Percentiles rank a stretch among this genome's conserved stretches.
Conservation (phyloP, 2,113 vertebrate genomes). For the Gila orcuttii region DNA sequence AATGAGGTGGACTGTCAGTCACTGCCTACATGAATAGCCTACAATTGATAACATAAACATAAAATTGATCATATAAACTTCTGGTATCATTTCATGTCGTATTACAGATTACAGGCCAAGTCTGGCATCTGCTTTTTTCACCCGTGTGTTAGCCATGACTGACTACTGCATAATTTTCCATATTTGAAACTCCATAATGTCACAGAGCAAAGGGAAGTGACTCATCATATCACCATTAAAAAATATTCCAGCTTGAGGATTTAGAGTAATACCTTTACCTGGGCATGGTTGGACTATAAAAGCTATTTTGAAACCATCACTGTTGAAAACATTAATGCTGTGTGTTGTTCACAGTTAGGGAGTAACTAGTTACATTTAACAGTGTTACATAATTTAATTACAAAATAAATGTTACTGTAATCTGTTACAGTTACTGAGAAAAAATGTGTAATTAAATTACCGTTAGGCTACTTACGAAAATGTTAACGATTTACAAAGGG, state of each 20-base stretch:
- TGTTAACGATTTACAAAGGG: too few relatives aligned
- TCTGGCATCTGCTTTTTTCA: not conserved
- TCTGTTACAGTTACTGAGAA: too few relatives aligned
- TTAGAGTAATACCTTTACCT: not conserved
- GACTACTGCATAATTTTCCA: not conserved
- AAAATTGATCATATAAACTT: not conserved
- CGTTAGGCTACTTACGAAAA: too few relatives aligned
- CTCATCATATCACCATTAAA: not conserved
- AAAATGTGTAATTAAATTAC: too few relatives aligned
- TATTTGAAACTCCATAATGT: not conserved
- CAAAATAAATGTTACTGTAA: too few relatives aligned
- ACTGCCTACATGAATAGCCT: not conserved
- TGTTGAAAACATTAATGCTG: not conserved
- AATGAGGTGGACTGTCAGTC: not conserved
- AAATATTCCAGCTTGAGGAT: not conserved
- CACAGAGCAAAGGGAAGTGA: not conserved
- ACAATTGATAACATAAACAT: not conserved
- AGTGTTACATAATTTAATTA: too few relatives aligned
- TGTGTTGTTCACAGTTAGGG: not conserved
- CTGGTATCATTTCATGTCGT: not conserved
- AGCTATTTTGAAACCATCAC: not conserved
- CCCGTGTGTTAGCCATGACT: not conserved
- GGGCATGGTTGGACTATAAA: not conserved
- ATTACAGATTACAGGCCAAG: not conserved
- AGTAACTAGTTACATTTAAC: too few relatives aligned